These are phyloP conservation scores for Erpornis zantholeuca DNA, from an alignment of 2,113 vertebrate genomes.

Conservation along the genomic window DNA sequence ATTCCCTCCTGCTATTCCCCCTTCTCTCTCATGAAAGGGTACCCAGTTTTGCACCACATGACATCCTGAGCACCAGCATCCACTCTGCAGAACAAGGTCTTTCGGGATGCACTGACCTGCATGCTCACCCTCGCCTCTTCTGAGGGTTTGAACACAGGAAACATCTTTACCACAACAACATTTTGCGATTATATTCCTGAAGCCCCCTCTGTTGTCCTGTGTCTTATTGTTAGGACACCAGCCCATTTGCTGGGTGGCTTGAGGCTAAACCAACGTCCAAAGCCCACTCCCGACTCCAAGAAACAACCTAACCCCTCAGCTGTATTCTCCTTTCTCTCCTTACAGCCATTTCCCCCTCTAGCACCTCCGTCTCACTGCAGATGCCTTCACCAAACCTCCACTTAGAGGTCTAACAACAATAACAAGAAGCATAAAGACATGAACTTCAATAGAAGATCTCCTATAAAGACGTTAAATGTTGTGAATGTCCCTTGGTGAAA, in stretches of 20 bases:
- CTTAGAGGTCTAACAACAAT: accelerated
- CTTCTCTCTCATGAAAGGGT: not conserved
- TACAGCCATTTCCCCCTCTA: not conserved
- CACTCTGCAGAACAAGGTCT: not conserved
- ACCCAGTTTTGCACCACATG: not conserved
- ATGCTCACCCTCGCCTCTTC: not conserved
- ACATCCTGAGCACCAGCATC: not conserved
- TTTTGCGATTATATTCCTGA: not conserved
- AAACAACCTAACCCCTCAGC: not conserved
- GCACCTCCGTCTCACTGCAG: not conserved
- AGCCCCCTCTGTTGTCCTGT: not conserved
- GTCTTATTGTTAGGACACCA: not conserved
- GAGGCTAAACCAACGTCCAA: not conserved
- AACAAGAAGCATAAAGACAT: not conserved
- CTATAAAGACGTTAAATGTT: not conserved
- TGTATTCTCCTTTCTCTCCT: not conserved
- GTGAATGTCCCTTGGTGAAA: not conserved
- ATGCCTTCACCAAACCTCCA: not conserved
- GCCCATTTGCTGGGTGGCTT: not conserved
- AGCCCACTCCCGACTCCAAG: not conserved
- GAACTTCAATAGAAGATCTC: not conserved
- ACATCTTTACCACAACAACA: not conserved
- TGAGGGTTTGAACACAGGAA: not conserved
- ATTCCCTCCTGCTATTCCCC: not conserved
- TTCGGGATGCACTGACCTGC: not conserved